Percentiles rank a stretch among this genome's conserved stretches.
Conservation (phyloP, 2,888 invertebrate species). For the Bruchidius siliquastri region DNA sequence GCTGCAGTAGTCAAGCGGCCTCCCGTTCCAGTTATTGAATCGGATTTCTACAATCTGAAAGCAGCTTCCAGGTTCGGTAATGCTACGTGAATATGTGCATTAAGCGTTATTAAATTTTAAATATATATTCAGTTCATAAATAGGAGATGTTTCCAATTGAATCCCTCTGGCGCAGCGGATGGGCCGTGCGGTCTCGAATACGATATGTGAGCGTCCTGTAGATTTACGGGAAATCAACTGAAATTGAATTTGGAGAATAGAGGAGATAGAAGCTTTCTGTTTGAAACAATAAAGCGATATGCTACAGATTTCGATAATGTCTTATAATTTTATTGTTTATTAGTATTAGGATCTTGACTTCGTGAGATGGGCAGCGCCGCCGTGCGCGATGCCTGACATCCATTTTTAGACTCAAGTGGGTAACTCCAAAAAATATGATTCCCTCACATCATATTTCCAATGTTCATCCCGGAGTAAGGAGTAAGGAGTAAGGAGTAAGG, state of each 20-base stretch:
- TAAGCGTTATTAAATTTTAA: neutral
- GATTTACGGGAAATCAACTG: neutral
- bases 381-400: too few species aligned
- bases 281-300: too few species aligned
- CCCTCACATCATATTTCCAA: too few species aligned
- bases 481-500: too few species aligned
- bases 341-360: too few species aligned
- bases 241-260: neutral
- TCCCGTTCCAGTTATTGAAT: neutral
- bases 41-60: neutral
- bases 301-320: too few species aligned
- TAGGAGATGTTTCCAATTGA: neutral
- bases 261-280: too few species aligned
- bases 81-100: neutral
- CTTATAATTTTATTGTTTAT: too few species aligned
- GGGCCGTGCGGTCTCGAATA: neutral
- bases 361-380: too few species aligned
- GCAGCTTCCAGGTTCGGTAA: neutral
- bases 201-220: neutral
- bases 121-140: neutral
- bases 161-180: neutral
- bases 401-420: too few species aligned
- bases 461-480: too few species aligned
- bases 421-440: too few species aligned
- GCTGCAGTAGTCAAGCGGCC: neutral